phyloP scores from a whole-genome alignment of 2,888 invertebrate genomes.

The Liopterus haemorrhoidalis region DNA sequence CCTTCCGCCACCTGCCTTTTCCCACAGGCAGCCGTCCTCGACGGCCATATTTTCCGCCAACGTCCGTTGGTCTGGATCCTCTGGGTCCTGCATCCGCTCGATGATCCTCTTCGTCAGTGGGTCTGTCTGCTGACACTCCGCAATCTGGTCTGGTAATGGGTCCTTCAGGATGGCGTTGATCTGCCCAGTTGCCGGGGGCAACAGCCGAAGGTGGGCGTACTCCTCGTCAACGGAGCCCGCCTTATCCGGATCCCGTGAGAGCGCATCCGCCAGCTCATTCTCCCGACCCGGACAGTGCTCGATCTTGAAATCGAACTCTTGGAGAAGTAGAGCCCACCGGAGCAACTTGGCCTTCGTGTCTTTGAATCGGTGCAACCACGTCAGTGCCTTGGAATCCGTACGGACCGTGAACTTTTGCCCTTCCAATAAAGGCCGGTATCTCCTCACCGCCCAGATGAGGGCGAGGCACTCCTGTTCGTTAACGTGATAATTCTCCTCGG shows the following conservation, averaged over 20 bases:
- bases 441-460: conserved; percentile 30
- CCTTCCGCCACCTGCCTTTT: no score
- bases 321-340: conserved; percentile 18
- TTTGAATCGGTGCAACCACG: conserved; percentile 25
- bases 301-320: conserved; percentile 26
- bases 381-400: conserved; percentile 29
- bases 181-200: no score
- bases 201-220: no score
- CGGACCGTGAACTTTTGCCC: conserved; percentile 26
- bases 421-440: conserved; percentile 30
- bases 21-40: no score
- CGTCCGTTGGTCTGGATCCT: no score
- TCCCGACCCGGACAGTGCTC: conserved; percentile 30
- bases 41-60: no score
- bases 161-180: no score
- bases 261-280: conserved; percentile 26
- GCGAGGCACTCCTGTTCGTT: conserved; percentile 33
- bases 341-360: conserved; percentile 14
- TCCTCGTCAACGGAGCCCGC: not conserved
- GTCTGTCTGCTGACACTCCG: conserved; percentile 4
- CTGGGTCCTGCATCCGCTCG: conserved; percentile 4
- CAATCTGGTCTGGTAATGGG: no score
- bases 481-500: conserved; percentile 27
- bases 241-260: conserved; percentile 24
- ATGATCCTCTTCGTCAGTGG: not conserved